These are phyloP conservation scores for Ichneumoninae sp. DNA, from an alignment of 2,888 invertebrate genomes.

Conservation along the genomic window DNA sequence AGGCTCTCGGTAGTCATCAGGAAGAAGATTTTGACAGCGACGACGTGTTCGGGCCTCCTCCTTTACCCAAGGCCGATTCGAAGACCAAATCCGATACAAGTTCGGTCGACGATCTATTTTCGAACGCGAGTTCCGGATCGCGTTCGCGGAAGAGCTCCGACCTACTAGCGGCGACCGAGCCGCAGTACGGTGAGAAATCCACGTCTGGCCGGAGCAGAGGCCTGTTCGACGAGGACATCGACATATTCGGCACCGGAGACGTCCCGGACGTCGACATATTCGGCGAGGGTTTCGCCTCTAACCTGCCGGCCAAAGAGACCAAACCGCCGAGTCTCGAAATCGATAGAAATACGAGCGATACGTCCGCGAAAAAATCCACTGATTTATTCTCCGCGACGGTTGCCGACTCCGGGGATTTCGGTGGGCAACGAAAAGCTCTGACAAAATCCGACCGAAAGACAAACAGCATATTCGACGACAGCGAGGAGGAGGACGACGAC, in stretches of 20 bases:
- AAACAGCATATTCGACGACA: conserved; percentile 77
- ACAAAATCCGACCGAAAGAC: conserved; percentile 52
- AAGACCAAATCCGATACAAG: conserved; percentile 76
- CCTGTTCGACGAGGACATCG: conserved; percentile 78
- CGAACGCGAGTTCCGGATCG: conserved; percentile 77
- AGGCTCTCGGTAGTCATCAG: conserved; percentile 50
- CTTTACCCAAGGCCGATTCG: conserved; percentile 76
- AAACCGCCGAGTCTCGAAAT: background rate
- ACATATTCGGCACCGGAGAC: conserved; percentile 73
- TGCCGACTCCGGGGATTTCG: conserved; percentile 11
- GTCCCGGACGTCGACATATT: conserved; percentile 60
- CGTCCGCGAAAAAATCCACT: conserved; percentile 24
- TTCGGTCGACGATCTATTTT: conserved; percentile 81
- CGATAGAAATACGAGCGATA: conserved; percentile 15
- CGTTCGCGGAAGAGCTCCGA: conserved; percentile 78
- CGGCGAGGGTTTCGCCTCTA: conserved; percentile 49
- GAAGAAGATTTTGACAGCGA: conserved; percentile 76
- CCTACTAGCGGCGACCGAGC: conserved; percentile 64
- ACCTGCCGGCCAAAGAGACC: conserved; percentile 24
- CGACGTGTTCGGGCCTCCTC: conserved; percentile 80
- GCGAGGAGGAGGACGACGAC: conserved; percentile 72
- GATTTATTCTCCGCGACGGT: conserved; percentile 20
- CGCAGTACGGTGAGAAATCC: conserved; percentile 69
- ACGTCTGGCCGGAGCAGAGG: conserved; percentile 68
- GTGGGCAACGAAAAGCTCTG: background rate